Percentiles rank a stretch among this genome's conserved stretches.
These are phyloP conservation scores for Leucozona laternaria DNA, from an alignment of 2,888 invertebrate genomes.

Conservation along the genomic window DNA sequence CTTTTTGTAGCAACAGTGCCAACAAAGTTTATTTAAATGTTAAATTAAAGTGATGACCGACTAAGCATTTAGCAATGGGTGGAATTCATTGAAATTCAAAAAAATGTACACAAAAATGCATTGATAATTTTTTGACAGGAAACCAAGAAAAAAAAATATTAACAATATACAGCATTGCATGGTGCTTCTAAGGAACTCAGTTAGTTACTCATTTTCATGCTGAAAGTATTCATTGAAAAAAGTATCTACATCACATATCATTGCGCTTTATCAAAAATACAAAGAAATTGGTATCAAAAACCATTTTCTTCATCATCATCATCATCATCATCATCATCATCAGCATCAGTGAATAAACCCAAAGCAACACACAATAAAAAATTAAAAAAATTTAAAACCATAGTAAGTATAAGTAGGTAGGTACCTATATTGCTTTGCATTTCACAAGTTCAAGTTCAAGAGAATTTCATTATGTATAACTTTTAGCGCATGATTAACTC, in stretches of 20 bases:
- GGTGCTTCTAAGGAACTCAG: background rate
- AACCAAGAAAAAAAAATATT: background rate
- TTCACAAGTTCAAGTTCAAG: slow-evolving; percentile 82
- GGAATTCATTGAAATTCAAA: background rate
- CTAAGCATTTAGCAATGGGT: no score
- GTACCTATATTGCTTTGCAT: slow-evolving; percentile 49
- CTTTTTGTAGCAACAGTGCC: no score
- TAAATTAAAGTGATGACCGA: no score
- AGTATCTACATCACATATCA: background rate
- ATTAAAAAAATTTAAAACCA: slow-evolving; percentile 15
- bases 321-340: background rate
- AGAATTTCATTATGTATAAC: slow-evolving; percentile 81
- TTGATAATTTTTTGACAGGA: background rate
- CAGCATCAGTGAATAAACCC: background rate
- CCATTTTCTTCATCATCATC: background rate
- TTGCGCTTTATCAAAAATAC: background rate
- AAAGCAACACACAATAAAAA: slow-evolving; percentile 7
- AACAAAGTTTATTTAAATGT: no score
- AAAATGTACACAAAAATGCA: background rate
- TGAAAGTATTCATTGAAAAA: background rate
- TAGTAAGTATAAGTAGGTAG: no score
- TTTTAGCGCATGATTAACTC: slow-evolving; percentile 73
- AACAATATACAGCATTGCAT: background rate
- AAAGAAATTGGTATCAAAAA: background rate
- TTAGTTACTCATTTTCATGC: background rate